A percentile compares a stretch with the other conserved stretches of the same genome.
Evolutionary conservation across 1,140 invertebrate genomes (phyloP).

Genomic region (Thaumetopoea pityocampa): DNA sequence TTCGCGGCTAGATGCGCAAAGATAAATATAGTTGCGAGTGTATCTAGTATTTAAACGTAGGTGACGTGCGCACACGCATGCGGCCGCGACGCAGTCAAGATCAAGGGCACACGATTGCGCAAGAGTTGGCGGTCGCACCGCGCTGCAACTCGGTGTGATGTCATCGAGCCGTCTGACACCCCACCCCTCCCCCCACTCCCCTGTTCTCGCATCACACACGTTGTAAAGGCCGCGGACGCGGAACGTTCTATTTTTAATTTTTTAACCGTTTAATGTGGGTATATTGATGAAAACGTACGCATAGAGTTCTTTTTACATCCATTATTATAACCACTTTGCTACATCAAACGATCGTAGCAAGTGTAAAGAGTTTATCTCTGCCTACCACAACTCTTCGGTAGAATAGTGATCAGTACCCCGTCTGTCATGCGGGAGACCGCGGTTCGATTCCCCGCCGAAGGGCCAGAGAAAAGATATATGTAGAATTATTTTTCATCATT

Average conservation of each 20-base stretch:
- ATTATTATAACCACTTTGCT: not conserved
- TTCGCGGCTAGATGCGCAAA: conserved; percentile 59
- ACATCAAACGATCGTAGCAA: too few species aligned
- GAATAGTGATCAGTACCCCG: too few species aligned
- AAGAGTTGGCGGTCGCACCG: conserved; percentile 68
- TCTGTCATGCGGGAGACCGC: too few species aligned
- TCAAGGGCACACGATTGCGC: conserved; percentile 71
- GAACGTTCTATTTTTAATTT: conserved; percentile 67
- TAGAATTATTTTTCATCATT: too few species aligned
- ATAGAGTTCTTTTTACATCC: conserved; percentile 14
- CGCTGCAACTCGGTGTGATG: conserved; percentile 64
- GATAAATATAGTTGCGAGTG: conserved; percentile 66
- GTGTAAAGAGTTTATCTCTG: too few species aligned
- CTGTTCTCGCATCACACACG: conserved; percentile 37
- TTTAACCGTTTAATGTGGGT: too few species aligned
- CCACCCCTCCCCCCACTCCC: conserved; percentile 38
- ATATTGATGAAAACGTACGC: conserved; percentile 35
- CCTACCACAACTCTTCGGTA: too few species aligned
- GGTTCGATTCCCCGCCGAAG: too few species aligned
- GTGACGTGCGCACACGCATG: conserved; percentile 55
- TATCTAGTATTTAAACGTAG: conserved; percentile 47
- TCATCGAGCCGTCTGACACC: conserved; percentile 54
- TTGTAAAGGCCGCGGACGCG: conserved; percentile 61
- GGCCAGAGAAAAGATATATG: too few species aligned
- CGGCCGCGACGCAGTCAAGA: conserved; percentile 70